Conservation (phyloP, 2,797 vertebrate species). For the Natrix natrix region DNA sequence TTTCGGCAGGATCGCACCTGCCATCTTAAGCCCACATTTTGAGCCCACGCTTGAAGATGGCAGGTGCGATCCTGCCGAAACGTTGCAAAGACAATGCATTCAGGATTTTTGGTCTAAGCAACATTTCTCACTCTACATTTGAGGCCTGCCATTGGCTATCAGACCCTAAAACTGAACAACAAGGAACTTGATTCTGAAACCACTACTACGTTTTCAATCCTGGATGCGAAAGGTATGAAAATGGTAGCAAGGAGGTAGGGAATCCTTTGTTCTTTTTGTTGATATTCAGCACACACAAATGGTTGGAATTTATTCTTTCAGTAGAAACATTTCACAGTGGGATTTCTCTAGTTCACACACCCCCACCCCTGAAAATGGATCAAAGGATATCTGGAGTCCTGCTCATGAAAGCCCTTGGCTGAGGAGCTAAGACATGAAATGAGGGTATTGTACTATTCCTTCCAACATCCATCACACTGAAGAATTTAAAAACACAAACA, state of each 20-base stretch:
- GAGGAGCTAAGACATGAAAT: background rate
- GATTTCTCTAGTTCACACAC: background rate
- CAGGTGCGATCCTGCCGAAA: too few species aligned
- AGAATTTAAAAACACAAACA: background rate
- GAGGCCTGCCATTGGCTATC: slow-evolving; percentile 14
- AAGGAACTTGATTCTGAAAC: slow-evolving; percentile 29
- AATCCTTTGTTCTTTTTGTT: background rate
- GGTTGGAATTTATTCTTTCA: background rate
- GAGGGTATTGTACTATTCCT: background rate
- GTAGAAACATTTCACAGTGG: background rate
- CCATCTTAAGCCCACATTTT: too few species aligned
- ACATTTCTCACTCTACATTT: background rate
- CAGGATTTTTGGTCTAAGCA: background rate
- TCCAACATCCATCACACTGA: background rate
- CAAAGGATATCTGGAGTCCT: background rate
- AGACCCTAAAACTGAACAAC: slow-evolving; percentile 33
- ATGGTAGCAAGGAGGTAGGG: background rate
- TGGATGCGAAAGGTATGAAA: slow-evolving; percentile 39
- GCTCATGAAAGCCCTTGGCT: background rate
- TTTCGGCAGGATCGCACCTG: too few species aligned
- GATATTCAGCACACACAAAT: background rate
- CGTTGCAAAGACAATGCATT: background rate
- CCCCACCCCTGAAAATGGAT: background rate
- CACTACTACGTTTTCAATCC: slow-evolving; percentile 24
- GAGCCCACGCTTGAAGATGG: too few species aligned